A percentile compares a stretch with the other conserved stretches of the same genome.
phyloP scores from a whole-genome alignment of 2,888 invertebrate species.

The Ectemnius continuus region DNA sequence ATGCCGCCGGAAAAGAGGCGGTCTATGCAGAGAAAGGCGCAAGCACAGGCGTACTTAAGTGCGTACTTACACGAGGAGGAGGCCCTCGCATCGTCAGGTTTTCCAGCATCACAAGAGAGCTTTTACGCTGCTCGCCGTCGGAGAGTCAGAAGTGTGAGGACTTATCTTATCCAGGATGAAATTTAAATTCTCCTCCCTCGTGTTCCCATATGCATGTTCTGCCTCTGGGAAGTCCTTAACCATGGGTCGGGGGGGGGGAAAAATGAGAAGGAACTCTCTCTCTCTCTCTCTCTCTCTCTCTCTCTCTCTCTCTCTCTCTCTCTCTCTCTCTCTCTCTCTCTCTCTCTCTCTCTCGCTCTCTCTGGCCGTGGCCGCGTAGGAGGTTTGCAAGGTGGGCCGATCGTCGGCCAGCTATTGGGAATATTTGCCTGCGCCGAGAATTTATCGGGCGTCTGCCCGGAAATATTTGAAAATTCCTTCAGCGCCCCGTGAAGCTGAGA shows the following conservation, averaged over 20 bases:
- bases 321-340: not conserved
- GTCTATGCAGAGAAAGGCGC: not conserved
- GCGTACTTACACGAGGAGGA: conserved; percentile 12
- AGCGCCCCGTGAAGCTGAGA: conserved; percentile 49
- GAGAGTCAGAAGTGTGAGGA: conserved; percentile 40
- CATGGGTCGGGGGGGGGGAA: not conserved
- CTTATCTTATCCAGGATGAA: conserved; percentile 61
- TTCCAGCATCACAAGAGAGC: too few species aligned
- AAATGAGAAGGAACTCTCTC: too few species aligned
- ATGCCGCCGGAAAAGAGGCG: conserved; percentile 12
- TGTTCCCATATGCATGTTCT: conserved; percentile 7
- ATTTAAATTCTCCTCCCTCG: conserved; percentile 56
- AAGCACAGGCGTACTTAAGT: conserved; percentile 29
- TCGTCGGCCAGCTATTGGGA: conserved; percentile 69
- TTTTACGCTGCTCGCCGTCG: not conserved
- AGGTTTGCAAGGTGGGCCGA: conserved; percentile 62
- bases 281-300: conserved; percentile 22
- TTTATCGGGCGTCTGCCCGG: conserved; percentile 71
- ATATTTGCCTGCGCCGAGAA: conserved; percentile 72
- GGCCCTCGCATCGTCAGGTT: too few species aligned
- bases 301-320: conserved; percentile 22
- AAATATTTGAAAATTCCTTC: conserved; percentile 73
- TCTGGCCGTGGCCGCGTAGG: conserved; percentile 43
- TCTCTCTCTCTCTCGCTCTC: conserved; percentile 21
- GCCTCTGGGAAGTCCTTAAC: conserved; percentile 25